A percentile compares a stretch with the other conserved stretches of the same genome.
Conservation (phyloP, 2,113 vertebrate species). For the Anarrhichthys ocellatus region DNA sequence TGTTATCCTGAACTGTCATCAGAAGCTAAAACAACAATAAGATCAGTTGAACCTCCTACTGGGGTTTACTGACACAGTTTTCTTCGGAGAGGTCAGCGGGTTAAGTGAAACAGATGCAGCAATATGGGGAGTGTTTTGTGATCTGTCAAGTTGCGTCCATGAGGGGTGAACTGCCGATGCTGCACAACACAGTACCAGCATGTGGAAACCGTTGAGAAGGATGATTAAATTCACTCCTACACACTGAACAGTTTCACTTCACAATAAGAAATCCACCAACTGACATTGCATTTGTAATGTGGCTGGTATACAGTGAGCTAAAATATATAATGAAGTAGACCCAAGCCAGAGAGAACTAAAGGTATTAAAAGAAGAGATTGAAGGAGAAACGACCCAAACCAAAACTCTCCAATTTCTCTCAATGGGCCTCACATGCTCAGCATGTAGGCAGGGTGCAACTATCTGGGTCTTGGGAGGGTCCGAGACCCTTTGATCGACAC, state of each 20-base stretch:
- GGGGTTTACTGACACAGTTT: conserved; percentile 4
- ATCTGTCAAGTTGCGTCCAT: conserved; percentile 56
- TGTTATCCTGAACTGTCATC: neutral
- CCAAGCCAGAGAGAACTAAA: neutral
- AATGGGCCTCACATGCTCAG: no score
- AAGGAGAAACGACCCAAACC: neutral
- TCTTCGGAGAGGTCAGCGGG: conserved; percentile 17
- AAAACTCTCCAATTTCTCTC: no score
- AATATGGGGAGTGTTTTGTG: conserved; percentile 40
- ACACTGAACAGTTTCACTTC: conserved; percentile 9
- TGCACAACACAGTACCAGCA: conserved; percentile 49
- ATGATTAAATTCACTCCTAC: conserved; percentile 44
- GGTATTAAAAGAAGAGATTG: neutral
- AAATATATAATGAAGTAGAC: neutral
- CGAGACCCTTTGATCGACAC: no score
- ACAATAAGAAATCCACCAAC: neutral
- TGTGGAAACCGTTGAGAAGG: conserved; percentile 26
- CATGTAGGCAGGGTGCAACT: no score
- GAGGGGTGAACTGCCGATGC: conserved; percentile 49
- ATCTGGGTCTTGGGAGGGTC: no score
- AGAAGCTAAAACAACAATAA: neutral
- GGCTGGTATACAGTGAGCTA: neutral
- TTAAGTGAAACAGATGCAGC: neutral
- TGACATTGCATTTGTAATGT: neutral
- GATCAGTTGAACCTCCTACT: neutral